These are phyloP conservation scores for Pteria penguin DNA, from an alignment of 2,888 invertebrate species.

Conservation along the genomic window DNA sequence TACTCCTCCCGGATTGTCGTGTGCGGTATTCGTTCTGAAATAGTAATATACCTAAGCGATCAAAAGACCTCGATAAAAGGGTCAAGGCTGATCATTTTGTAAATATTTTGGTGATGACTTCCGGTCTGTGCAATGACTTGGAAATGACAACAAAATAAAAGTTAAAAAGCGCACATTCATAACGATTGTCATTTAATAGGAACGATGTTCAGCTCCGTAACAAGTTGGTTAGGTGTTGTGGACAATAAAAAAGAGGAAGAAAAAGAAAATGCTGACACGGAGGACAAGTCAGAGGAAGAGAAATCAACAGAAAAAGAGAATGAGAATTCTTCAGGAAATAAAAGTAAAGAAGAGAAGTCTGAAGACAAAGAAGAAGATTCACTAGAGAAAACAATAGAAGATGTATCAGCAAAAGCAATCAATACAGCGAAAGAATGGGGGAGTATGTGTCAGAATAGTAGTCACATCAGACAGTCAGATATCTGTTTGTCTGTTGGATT, in stretches of 20 bases:
- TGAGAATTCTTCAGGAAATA: slow-evolving; percentile 24
- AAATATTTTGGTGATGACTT: slow-evolving; percentile 10
- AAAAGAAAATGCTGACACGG: slow-evolving; percentile 44
- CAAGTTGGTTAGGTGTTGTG: slow-evolving; percentile 71
- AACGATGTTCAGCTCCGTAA: slow-evolving; percentile 71
- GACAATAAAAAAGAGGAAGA: slow-evolving; percentile 58
- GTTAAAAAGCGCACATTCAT: not conserved
- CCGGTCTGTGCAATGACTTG: not conserved
- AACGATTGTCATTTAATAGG: not conserved
- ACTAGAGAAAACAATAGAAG: slow-evolving; percentile 67
- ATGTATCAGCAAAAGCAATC: slow-evolving; percentile 76
- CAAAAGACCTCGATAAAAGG: slow-evolving; percentile 3
- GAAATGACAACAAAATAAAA: slow-evolving; percentile 7
- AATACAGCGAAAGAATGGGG: slow-evolving; percentile 79
- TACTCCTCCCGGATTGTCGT: too few relatives aligned
- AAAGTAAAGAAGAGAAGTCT: slow-evolving; percentile 44
- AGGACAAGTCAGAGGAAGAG: slow-evolving; percentile 47
- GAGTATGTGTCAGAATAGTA: slow-evolving; percentile 69
- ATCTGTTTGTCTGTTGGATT: too few relatives aligned
- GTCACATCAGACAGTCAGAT: too few relatives aligned
- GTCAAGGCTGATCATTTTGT: not conserved
- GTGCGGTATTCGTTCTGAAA: too few relatives aligned
- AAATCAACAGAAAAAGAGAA: slow-evolving; percentile 2
- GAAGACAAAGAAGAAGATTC: slow-evolving; percentile 60
- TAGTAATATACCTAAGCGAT: not conserved